Base-by-base conservation (phyloP, 2,888 invertebrate species). In the Campoletis raptor region DNA sequence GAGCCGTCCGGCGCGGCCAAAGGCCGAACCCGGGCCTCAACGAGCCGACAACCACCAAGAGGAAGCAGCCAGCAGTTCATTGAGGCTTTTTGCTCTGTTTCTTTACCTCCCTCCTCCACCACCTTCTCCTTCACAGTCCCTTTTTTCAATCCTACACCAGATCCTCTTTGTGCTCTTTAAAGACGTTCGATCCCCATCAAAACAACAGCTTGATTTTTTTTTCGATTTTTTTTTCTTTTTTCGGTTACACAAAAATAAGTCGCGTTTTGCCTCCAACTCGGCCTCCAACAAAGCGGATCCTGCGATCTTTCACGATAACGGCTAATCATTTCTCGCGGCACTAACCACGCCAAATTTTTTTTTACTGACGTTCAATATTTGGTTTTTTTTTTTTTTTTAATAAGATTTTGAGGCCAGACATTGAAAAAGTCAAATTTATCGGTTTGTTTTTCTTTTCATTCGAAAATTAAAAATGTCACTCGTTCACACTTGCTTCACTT, bases 1-100 rank as follows among this genome's bases (percentile, higher is more conserved):
- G 81, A 79, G 82, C 77, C 52, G 76, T 45, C 37, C 64, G 66
- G n/a, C 85, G 30, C 85, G 79, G 83, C 83, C 78, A 86, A 81
- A 87, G 77, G 82, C 86, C 84, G 78, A 76, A 54, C 66, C 61
- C 45, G 67, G 48, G 40, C 72, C 54, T 72, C 82, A 73, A 69
- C 78, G 48, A 72, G 78, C 78, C 66, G 52, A 66, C 64, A 52
- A 77, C 77, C 36, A 64, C 42, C 30, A 54, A 64, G 54, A 70
- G 69, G 45, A 85, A 82, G 52, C 67, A 30, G 30, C 30, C 30
- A 30, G 30, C 73, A 37, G 40, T 85, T 79, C 64, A 70, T 74
- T 81, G 70, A 37, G 81, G 52, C 69, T 64, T 74, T 73, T 78
- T 69, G 76, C 21, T 78, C 69, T 69, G 12, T 74, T 61, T 76